Percentiles rank a stretch among this genome's conserved stretches.
phyloP scores from a whole-genome alignment of 2,888 invertebrate genomes.

The Tholera decimalis region DNA sequence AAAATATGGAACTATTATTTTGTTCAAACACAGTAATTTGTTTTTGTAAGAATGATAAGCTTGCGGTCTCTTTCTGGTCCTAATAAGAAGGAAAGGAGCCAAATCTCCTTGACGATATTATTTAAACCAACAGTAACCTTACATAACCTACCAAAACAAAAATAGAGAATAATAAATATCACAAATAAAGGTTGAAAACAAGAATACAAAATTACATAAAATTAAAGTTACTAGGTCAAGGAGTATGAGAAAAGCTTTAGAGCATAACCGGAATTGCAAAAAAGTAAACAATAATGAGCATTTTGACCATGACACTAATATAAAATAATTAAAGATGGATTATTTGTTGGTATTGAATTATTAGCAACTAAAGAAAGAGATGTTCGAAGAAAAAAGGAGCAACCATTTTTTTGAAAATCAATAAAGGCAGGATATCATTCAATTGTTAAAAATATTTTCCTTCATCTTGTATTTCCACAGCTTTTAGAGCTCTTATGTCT shows the following conservation, averaged over 20 bases:
- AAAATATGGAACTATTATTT: no score
- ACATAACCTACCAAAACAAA: constrained; percentile 9
- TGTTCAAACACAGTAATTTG: no score
- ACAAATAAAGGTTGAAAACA: constrained; percentile 17
- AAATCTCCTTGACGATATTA: background rate
- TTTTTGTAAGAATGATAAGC: no score
- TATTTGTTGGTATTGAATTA: background rate
- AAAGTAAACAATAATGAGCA: constrained; percentile 16
- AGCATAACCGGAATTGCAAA: constrained; percentile 46
- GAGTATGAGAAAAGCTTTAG: constrained; percentile 38
- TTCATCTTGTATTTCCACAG: background rate
- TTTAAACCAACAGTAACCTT: constrained; percentile 7
- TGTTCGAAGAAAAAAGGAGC: background rate
- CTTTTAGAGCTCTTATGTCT: background rate
- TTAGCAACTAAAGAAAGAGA: no score
- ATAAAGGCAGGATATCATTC: background rate
- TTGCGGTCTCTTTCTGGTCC: no score
- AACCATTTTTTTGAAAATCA: no score
- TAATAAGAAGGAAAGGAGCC: background rate
- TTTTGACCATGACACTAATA: constrained; percentile 42
- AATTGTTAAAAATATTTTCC: background rate
- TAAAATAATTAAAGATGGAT: background rate
- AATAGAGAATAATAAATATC: constrained; percentile 15
- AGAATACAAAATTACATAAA: constrained; percentile 22
- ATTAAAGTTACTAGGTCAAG: constrained; percentile 55